Percentiles rank a stretch among this genome's conserved stretches.
Evolutionary conservation across 2,888 invertebrate species (phyloP).

Genomic region (Epicampocera succincta): DNA sequence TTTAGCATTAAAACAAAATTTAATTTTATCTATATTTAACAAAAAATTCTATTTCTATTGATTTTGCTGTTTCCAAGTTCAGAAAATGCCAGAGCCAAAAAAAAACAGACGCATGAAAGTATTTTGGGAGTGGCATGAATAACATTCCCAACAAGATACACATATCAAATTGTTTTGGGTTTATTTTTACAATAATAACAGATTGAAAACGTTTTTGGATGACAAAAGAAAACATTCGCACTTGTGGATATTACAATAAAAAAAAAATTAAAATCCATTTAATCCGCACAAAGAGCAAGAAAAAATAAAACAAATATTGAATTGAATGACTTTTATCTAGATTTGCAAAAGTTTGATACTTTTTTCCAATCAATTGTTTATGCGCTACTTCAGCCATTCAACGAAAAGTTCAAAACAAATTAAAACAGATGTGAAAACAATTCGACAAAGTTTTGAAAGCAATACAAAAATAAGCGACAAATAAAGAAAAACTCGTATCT

Average conservation of each 20-base stretch:
- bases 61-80: too few relatives aligned
- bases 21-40: too few relatives aligned
- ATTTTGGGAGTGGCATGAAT: too few relatives aligned
- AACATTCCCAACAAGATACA: too few relatives aligned
- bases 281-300: constrained; percentile 4
- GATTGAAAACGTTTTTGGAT: neutral
- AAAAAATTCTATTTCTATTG: too few relatives aligned
- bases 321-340: constrained; percentile 25
- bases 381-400: constrained; percentile 28
- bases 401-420: constrained; percentile 42
- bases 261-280: constrained; percentile 37
- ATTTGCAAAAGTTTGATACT: constrained; percentile 23
- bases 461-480: constrained; percentile 18
- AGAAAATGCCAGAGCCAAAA: too few relatives aligned
- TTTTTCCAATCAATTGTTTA: constrained; percentile 18
- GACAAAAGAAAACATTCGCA: neutral
- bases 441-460: neutral
- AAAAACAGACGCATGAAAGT: too few relatives aligned
- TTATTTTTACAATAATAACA: neutral
- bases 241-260: constrained; percentile 31
- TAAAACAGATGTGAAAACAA: constrained; percentile 27
- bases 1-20: too few relatives aligned
- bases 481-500: constrained; percentile 14
- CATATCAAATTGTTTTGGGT: too few relatives aligned
- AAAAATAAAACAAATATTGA: constrained; percentile 5